Percentiles rank a stretch among this genome's conserved stretches.
phyloP scores from a whole-genome alignment of 1,140 invertebrate species.

The Heliconius melpomene region DNA sequence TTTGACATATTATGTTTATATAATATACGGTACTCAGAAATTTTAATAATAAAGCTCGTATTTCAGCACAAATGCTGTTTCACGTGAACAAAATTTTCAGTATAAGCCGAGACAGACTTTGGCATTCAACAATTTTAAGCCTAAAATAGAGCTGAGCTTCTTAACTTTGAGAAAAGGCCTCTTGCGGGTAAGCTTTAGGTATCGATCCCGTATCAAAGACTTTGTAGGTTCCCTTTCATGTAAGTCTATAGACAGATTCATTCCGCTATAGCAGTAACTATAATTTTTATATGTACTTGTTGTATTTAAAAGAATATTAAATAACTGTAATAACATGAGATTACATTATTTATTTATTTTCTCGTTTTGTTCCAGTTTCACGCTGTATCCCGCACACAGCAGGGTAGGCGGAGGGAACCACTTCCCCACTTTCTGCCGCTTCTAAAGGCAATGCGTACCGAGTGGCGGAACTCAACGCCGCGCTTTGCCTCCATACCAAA shows the following conservation, averaged over 20 bases:
- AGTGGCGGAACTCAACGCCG: too few relatives aligned
- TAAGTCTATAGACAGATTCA: not conserved
- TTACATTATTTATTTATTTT: too few relatives aligned
- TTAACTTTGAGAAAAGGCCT: slow-evolving; percentile 14
- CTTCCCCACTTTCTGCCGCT: too few relatives aligned
- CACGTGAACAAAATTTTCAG: slow-evolving; percentile 7
- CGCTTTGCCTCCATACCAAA: too few relatives aligned
- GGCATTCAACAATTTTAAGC: slow-evolving; percentile 12
- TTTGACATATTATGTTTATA: not conserved
- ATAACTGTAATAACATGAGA: too few relatives aligned
- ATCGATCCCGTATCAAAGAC: slow-evolving; percentile 4
- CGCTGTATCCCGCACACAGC: too few relatives aligned
- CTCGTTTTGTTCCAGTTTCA: too few relatives aligned
- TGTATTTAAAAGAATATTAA: not conserved
- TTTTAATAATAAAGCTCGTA: not conserved
- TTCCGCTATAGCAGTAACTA: not conserved
- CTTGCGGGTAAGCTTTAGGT: slow-evolving; percentile 6
- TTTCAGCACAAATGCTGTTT: not conserved
- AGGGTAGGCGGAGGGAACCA: too few relatives aligned
- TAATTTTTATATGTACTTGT: not conserved
- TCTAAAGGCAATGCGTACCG: too few relatives aligned
- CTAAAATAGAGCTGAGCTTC: slow-evolving; percentile 14
- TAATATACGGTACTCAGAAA: not conserved
- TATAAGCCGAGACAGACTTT: slow-evolving; percentile 7
- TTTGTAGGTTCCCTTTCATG: not conserved